These are phyloP conservation scores for Ruditapes philippinarum DNA, from an alignment of 1,140 invertebrate species.

Conservation along the genomic window DNA sequence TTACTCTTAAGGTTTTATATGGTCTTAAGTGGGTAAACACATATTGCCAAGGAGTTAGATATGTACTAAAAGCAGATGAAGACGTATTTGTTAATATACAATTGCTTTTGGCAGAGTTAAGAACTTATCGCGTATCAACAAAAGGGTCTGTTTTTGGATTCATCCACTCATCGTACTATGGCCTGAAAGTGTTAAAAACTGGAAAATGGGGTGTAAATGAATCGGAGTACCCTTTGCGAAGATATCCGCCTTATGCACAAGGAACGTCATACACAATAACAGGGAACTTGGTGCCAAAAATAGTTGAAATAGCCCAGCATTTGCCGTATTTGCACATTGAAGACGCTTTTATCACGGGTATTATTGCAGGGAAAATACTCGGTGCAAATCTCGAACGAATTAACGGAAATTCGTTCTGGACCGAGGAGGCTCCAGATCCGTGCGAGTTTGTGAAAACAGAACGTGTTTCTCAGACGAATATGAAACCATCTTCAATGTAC, in stretches of 20 bases:
- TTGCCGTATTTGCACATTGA: slow-evolving; percentile 36
- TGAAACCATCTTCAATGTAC: neutral
- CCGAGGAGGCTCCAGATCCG: neutral
- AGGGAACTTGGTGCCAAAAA: neutral
- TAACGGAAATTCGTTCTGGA: neutral
- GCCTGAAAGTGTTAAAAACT: neutral
- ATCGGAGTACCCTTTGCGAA: neutral
- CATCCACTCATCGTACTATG: neutral
- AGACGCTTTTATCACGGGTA: slow-evolving; percentile 41
- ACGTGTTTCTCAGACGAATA: slow-evolving; percentile 21
- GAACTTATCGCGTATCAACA: neutral
- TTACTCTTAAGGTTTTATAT: slow-evolving; percentile 59
- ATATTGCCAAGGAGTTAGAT: slow-evolving; percentile 43
- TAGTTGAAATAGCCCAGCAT: neutral
- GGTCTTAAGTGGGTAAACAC: slow-evolving; percentile 50
- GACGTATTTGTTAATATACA: slow-evolving; percentile 58
- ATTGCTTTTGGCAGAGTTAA: neutral
- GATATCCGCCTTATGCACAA: slow-evolving; percentile 1
- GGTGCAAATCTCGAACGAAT: neutral
- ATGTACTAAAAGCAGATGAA: slow-evolving; percentile 35
- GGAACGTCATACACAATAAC: slow-evolving; percentile 33
- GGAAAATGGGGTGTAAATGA: slow-evolving; percentile 33
- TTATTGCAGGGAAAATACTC: neutral
- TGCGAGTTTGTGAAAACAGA: slow-evolving; percentile 18
- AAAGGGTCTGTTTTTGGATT: slow-evolving; percentile 17